Evolutionary conservation across 2,888 invertebrate species (phyloP), one percentile per base, ranked within the genome.

Genomic region (Palloptera scutellata): DNA sequence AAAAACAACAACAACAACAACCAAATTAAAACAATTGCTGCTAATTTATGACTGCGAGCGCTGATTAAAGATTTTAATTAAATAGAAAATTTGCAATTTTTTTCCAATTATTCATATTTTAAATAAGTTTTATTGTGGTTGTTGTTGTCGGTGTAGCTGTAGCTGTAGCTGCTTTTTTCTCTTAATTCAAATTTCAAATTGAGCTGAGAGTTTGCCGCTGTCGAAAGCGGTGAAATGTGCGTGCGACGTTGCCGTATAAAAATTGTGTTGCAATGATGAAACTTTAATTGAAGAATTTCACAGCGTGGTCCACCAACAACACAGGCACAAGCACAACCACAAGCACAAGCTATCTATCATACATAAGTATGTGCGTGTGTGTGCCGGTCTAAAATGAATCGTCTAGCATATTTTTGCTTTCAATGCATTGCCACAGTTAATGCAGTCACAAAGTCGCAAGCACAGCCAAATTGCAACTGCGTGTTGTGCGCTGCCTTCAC

Each of bases 61-160:
- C 77, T 73, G 71, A 69, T 72, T 75, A 74, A 73, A 72, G 72
- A 74, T 75, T 77, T 75, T 73, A 71, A 73, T 73, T 74, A 76
- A 74, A 72, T 68, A 52, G 63, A 66, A 73, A 73, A 78, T 76
- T 76, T 75, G 73, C 76, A 77, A 75, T 61, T 73, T 77, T 78
- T n/a, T 76, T 66, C 74, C 77, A 74, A 77, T 79, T 76, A 78
- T 75, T 78, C 76, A 77, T 73, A 73, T 68, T 73, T 72, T 64
- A 71, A 74, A 73, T 71, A 68, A 70, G 73, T 58, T 66, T 52
- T 58, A 20, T 17, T 61, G 30, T 15, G 20, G 42, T 19, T 51
- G 19, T 13, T 52, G 17, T 54, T 11, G 41, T 51, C 30, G 9
- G n/a, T n/a, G n/a, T n/a, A n/a, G n/a, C n/a, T n/a, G n/a, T n/a